Conservation (phyloP, 2,113 vertebrate genomes). For the Mirza zaza region DNA sequence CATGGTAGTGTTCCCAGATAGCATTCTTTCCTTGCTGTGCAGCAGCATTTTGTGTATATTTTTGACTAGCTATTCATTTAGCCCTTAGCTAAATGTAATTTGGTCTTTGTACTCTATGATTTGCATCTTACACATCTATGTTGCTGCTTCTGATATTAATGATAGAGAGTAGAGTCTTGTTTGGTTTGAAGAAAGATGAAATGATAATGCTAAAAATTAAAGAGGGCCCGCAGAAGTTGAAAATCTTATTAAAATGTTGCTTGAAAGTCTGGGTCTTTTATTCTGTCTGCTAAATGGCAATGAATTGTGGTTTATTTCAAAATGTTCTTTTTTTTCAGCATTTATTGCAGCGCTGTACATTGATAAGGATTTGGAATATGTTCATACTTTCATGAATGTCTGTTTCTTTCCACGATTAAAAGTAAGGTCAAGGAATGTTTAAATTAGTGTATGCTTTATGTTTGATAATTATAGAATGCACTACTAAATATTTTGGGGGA, state of each 20-base stretch:
- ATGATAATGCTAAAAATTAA: background rate
- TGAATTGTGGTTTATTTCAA: background rate
- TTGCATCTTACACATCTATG: background rate
- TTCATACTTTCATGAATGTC: conserved; percentile 99
- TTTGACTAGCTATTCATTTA: background rate
- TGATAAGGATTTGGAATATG: conserved; percentile 97
- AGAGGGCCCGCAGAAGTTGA: background rate
- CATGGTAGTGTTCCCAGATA: background rate
- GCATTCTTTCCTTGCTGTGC: background rate
- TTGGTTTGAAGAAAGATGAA: conserved; percentile 41
- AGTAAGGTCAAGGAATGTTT: conserved; percentile 79
- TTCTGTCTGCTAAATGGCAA: background rate
- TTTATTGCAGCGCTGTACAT: conserved; percentile 99
- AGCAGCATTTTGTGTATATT: background rate
- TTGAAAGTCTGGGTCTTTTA: background rate
- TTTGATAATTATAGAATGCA: background rate
- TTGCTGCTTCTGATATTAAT: background rate
- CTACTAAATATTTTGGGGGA: conserved; percentile 57
- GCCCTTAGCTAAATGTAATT: background rate
- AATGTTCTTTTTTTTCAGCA: conserved; percentile 84
- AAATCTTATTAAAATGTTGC: background rate
- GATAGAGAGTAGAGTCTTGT: background rate
- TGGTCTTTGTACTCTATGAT: background rate
- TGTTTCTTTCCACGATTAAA: conserved; percentile 99
- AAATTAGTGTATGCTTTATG: background rate